A percentile compares a stretch with the other conserved stretches of the same genome.
These are phyloP conservation scores for Pelodiscus sinensis DNA, from an alignment of 2,113 vertebrate species.

Conservation along the genomic window DNA sequence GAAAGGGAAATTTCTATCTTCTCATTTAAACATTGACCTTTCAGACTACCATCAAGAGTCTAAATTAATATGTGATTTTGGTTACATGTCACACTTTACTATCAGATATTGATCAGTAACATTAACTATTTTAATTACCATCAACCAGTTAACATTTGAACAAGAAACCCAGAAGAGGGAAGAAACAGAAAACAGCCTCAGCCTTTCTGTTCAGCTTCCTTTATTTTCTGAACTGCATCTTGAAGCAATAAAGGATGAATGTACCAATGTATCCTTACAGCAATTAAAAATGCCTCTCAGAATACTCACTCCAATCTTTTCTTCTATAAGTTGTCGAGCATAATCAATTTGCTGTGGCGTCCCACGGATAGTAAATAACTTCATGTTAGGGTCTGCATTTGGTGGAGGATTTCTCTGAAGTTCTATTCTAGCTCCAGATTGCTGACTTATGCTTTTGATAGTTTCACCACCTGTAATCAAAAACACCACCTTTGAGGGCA, in stretches of 20 bases:
- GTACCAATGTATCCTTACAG: background rate
- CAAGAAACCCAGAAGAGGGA: background rate
- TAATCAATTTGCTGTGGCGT: constrained; percentile 98
- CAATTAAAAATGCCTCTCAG: background rate
- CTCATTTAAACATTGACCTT: background rate
- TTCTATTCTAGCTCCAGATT: constrained; percentile 96
- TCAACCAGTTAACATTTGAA: background rate
- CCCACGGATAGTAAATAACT: constrained; percentile 96
- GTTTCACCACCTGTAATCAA: constrained; percentile 90
- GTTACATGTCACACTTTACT: background rate
- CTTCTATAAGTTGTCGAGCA: constrained; percentile 96
- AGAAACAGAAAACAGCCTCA: background rate
- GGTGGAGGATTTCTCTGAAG: constrained; percentile 97
- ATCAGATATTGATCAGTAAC: background rate
- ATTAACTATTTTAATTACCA: background rate
- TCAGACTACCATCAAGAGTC: background rate
- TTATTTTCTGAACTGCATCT: background rate
- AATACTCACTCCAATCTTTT: constrained; percentile 95
- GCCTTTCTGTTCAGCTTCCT: background rate
- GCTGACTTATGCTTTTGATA: constrained; percentile 98
- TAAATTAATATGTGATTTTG: background rate
- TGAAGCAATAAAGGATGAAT: background rate
- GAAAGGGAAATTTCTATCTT: background rate
- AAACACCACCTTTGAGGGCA: background rate
- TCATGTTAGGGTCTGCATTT: constrained; percentile 95